Evolutionary conservation across 2,888 invertebrate genomes (phyloP).

Genomic region (Hypselothyrea guttata): DNA sequence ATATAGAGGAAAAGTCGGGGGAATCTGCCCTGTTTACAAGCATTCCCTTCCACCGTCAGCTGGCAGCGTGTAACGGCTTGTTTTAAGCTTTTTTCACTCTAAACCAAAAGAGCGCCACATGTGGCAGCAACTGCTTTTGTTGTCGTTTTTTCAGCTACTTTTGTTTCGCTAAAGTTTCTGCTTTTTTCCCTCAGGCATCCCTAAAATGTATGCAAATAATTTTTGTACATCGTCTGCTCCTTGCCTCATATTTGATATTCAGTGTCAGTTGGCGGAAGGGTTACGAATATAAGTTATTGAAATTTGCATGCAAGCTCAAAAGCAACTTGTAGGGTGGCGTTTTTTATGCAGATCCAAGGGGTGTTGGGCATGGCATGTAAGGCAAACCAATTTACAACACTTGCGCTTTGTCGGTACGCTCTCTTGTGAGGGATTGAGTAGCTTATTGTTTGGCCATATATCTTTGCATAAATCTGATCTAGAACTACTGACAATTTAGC

Average conservation of each 20-base stretch:
- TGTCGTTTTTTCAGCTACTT: slow-evolving; percentile 10
- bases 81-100: slow-evolving; percentile 52
- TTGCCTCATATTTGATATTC: slow-evolving; percentile 72
- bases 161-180: slow-evolving; percentile 27
- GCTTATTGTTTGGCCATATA: slow-evolving; percentile 67
- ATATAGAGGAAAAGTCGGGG: not conserved
- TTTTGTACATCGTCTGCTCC: slow-evolving; percentile 53
- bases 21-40: slow-evolving; percentile 27
- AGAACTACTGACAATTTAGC: slow-evolving; percentile 10
- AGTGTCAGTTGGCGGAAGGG: slow-evolving; percentile 74
- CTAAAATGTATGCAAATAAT: slow-evolving; percentile 76
- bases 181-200: slow-evolving; percentile 53
- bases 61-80: slow-evolving; percentile 59
- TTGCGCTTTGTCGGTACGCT: slow-evolving; percentile 25
- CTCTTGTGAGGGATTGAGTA: slow-evolving; percentile 17
- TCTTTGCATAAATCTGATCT: slow-evolving; percentile 43
- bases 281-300: slow-evolving; percentile 74
- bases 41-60: slow-evolving; percentile 22
- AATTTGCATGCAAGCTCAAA: slow-evolving; percentile 68
- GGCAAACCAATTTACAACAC: slow-evolving; percentile 44
- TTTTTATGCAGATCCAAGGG: too few relatives aligned
- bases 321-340: slow-evolving; percentile 22
- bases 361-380: slow-evolving; percentile 7
- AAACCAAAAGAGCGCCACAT: slow-evolving; percentile 56
- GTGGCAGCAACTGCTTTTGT: slow-evolving; percentile 34